Conservation (phyloP, 92 coral and sea anemone genomes). For the Epizoanthus rinbou region DNA sequence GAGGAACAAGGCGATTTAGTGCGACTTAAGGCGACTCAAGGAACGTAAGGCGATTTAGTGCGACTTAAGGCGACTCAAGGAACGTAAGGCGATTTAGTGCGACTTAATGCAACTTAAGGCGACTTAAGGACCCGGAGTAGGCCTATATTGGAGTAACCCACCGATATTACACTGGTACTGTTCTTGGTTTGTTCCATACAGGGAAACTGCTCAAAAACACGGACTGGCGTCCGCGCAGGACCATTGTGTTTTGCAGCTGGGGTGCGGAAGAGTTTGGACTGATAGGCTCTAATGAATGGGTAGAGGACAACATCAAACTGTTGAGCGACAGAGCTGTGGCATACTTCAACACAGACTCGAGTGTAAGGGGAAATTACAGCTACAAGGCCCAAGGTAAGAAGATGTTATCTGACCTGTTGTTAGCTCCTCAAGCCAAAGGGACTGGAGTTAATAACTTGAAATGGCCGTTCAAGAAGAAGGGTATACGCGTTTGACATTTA, state of each 20-base stretch:
- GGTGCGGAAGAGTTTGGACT: conserved; percentile 87
- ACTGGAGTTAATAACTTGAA: background rate
- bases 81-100: too few species aligned
- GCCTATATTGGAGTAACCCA: too few species aligned
- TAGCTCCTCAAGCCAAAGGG: background rate
- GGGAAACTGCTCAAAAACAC: conserved; percentile 64
- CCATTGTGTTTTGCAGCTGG: conserved; percentile 90
- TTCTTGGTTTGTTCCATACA: conserved; percentile 22
- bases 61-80: too few species aligned
- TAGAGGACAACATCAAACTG: conserved; percentile 74
- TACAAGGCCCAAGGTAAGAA: conserved; percentile 54
- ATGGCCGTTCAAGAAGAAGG: too few species aligned
- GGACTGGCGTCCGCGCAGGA: conserved; percentile 83
- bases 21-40: too few species aligned
- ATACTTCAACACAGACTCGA: conserved; percentile 72
- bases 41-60: too few species aligned
- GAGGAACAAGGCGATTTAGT: too few species aligned
- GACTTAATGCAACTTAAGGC: too few species aligned
- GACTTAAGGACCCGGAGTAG: too few species aligned
- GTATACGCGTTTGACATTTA: too few species aligned
- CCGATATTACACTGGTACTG: too few species aligned
- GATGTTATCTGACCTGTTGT: background rate
- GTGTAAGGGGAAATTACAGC: conserved; percentile 75
- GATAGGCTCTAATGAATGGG: conserved; percentile 88
- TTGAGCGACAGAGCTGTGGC: conserved; percentile 72